phyloP scores from a whole-genome alignment of 1,140 invertebrate species.

The Leguminivora glycinivorella region DNA sequence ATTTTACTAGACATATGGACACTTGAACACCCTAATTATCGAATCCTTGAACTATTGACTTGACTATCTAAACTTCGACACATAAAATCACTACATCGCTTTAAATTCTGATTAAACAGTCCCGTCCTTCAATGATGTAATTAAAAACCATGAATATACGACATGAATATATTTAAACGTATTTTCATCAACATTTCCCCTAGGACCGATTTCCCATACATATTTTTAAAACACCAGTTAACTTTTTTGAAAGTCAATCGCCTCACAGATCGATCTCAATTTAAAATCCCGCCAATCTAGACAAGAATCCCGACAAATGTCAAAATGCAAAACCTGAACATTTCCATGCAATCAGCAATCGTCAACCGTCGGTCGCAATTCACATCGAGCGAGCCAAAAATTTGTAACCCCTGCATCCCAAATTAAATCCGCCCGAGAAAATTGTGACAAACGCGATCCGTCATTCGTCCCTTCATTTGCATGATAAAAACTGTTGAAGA shows the following conservation, averaged over 20 bases:
- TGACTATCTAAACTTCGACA: no score
- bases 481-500: conserved; percentile 77
- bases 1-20: no score
- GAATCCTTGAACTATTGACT: no score
- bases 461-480: conserved; percentile 59
- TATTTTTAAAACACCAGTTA: neutral
- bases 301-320: conserved; percentile 21
- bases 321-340: conserved; percentile 31
- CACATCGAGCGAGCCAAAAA: conserved; percentile 36
- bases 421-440: conserved; percentile 73
- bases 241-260: neutral
- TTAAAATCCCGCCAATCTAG: conserved; percentile 29
- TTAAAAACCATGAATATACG: no score
- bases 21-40: no score
- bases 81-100: no score
- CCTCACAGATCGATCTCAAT: conserved; percentile 22
- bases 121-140: no score
- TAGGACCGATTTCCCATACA: no score
- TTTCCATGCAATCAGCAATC: conserved; percentile 42
- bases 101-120: no score
- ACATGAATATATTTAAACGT: no score
- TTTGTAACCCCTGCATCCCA: conserved; percentile 58
- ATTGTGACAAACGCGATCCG: conserved; percentile 71
- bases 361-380: conserved; percentile 31
- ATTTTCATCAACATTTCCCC: no score